These are phyloP conservation scores for Drosophila affinis DNA, from an alignment of 2,888 invertebrate genomes.

Conservation along the genomic window DNA sequence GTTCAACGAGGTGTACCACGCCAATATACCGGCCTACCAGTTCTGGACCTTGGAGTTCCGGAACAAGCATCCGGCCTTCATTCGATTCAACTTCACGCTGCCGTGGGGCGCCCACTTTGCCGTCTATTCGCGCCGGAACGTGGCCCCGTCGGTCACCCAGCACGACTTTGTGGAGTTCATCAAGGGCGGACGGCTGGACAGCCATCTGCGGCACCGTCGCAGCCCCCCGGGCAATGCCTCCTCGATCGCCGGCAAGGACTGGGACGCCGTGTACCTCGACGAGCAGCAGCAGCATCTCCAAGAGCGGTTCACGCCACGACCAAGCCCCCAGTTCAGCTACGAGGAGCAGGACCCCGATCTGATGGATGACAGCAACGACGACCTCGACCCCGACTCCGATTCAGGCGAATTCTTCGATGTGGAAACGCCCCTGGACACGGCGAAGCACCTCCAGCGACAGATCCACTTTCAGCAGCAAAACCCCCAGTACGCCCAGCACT, in stretches of 20 bases:
- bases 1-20: constrained; percentile 92
- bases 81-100: constrained; percentile 94
- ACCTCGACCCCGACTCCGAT: constrained; percentile 62
- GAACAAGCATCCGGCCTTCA: constrained; percentile 94
- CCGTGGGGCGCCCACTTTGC: constrained; percentile 98
- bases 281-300: constrained; percentile 11
- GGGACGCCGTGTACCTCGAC: constrained; percentile 41
- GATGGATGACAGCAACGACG: constrained; percentile 73
- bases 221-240: constrained; percentile 46
- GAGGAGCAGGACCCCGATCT: constrained; percentile 16
- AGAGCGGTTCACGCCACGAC: background rate
- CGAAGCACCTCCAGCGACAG: constrained; percentile 62
- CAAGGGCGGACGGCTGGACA: constrained; percentile 92
- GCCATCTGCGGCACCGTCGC: constrained; percentile 87
- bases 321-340: background rate
- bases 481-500: background rate
- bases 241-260: constrained; percentile 25
- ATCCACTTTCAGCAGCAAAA: constrained; percentile 55
- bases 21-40: constrained; percentile 94
- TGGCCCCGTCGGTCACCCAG: constrained; percentile 97
- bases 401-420: constrained; percentile 69
- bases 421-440: constrained; percentile 71
- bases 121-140: constrained; percentile 96
- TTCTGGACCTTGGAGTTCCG: constrained; percentile 97
- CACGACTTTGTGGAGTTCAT: constrained; percentile 98